Base-by-base conservation (phyloP, 2,888 invertebrate species). In the Branchipolynoe longqiensis region DNA sequence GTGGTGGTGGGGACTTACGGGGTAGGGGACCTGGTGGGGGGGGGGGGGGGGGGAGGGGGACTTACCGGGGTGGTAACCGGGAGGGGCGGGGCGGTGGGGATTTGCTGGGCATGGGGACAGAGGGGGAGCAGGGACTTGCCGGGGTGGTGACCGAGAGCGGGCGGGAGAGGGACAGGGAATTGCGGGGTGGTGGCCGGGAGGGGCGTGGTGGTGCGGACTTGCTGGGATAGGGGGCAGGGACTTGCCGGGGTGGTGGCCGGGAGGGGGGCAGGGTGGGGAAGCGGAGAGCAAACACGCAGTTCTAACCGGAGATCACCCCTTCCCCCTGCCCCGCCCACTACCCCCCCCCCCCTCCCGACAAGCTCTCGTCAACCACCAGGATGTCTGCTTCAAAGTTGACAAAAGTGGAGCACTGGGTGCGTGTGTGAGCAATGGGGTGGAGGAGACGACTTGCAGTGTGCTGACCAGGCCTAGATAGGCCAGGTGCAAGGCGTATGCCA, bases 401-500 rank as follows among this genome's bases (percentile, higher is more conserved):
- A n/a, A n/a, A n/a, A n/a, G n/a, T n/a, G n/a, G n/a, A n/a, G n/a
- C n/a, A n/a, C n/a, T n/a, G n/a, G n/a, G n/a, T n/a, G n/a, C n/a
- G n/a, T n/a, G n/a, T n/a, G n/a, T n/a, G n/a, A n/a, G n/a, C n/a
- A n/a, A n/a, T n/a, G n/a, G n/a, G n/a, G n/a, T n/a, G n/a, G n/a
- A n/a, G n/a, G n/a, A n/a, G n/a, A n/a, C n/a, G n/a, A n/a, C n/a
- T n/a, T n/a, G n/a, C n/a, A n/a, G n/a, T n/a, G n/a, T n/a, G n/a
- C n/a, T n/a, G n/a, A n/a, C n/a, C n/a, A n/a, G n/a, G n/a, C n/a
- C n/a, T n/a, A n/a, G n/a, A n/a, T n/a, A n/a, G n/a, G 69, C 36
- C 69, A 69, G 69, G 69, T 69, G 69, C 69, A 69, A 69, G 69
- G 69, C 69, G 69, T 25, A 69, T 38, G 38, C 18, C 69, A 69